Base-by-base conservation (phyloP, 2,113 vertebrate genomes). In the Pitta sordida region DNA sequence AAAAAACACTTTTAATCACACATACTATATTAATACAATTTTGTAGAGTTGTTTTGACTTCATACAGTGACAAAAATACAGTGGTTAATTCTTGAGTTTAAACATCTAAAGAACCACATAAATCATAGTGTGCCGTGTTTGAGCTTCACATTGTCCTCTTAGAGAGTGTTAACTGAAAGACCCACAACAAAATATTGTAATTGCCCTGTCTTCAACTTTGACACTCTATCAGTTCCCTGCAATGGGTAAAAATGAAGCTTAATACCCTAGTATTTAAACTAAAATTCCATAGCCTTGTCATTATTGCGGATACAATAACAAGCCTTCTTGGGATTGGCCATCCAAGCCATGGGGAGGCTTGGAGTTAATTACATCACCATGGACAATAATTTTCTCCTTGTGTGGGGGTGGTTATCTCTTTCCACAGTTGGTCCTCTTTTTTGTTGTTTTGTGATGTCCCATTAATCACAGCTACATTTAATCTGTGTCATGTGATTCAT, bases 381-480 rank as follows among this genome's bases (percentile, higher is more conserved):
- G 97, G 97, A 98, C 97, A 98, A 98, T 98, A 97, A 97, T 97
- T 98, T 98, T 91, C 94, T 98, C 97, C 98, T 98, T 98, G 97
- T 98, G 97, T 97, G 95, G 96, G 95, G 89, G 91, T 95, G 97
- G 97, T 98, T 99, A 99, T 99, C 99, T 98, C 97, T 94, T 96
- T 96, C 96, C 98, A 97, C 98, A 99, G 98, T 98, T 98, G 98
- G 96, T 96, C 98, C 97, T 94, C 95, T 97, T 97, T 98, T 96
- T 95, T 97, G 95, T 96, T 97, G 97, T 97, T 95, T 90, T 97
- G 96, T 96, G 97, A 97, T 97, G 95, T 92, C 95, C 97, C 98
- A 99, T 99, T 99, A 98, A 99, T 99, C 98, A 99, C 97, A 97
- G 97, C 96, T 97, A 97, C 98, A 98, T 98, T 97, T 97, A 96